Percentiles rank a stretch among this genome's conserved stretches.
phyloP scores from a whole-genome alignment of 1,140 invertebrate species.

The Parasteatoda tepidariorum region DNA sequence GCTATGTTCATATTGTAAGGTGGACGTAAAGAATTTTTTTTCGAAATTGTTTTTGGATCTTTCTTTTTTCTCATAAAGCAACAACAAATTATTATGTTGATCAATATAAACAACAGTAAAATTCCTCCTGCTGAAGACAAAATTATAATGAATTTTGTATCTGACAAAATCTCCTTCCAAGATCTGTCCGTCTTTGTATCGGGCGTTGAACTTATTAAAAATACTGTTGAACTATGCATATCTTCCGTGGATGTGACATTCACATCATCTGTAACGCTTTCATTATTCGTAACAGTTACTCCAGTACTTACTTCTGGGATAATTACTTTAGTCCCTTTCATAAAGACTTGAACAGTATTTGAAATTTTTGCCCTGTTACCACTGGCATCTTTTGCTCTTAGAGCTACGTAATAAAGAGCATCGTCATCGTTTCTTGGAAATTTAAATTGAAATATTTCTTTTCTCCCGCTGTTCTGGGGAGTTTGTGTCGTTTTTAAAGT shows the following conservation, averaged over 20 bases:
- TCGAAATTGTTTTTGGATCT: background rate
- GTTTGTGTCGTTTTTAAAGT: background rate
- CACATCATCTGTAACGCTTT: background rate
- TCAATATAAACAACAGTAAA: constrained; percentile 13
- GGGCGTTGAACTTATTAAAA: background rate
- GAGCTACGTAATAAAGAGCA: background rate
- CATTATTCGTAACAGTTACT: background rate
- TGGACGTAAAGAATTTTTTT: constrained; percentile 5
- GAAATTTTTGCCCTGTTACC: constrained; percentile 11
- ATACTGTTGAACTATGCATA: background rate
- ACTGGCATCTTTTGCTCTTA: constrained; percentile 18
- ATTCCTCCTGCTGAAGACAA: background rate
- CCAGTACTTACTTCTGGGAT: background rate
- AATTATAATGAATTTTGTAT: constrained; percentile 18
- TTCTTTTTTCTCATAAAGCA: constrained; percentile 4
- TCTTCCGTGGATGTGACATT: background rate
- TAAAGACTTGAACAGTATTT: constrained; percentile 24
- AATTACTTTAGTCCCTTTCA: background rate
- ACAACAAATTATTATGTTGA: constrained; percentile 30
- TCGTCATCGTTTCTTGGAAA: background rate
- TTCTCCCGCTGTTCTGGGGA: background rate
- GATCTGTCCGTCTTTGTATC: background rate
- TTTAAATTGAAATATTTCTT: background rate
- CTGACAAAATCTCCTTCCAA: background rate
- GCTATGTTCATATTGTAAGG: constrained; percentile 43